Base-by-base conservation (phyloP, 2,113 vertebrate genomes). In the Orthonyx spaldingii region DNA sequence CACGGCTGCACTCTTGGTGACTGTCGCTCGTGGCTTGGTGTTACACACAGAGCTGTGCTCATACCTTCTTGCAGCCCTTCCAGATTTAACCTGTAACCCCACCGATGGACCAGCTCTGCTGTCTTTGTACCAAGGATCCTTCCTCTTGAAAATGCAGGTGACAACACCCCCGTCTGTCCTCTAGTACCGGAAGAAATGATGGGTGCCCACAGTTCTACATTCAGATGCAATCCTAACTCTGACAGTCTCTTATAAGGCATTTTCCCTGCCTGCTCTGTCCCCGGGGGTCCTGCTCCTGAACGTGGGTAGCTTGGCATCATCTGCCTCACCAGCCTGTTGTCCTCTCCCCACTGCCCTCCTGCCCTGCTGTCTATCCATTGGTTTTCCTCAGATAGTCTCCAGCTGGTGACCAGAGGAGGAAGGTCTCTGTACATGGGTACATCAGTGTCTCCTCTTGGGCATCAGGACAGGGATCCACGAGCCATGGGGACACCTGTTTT, bases 151-250 rank as follows among this genome's bases (percentile, higher is more conserved):
- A 78, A 71, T 11, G 7, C 41, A 24, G 39, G 30, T 63, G 69
- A 42, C 7, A 53, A 32, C 20, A 37, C 26, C 21, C 13, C 23
- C 0, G 0, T 10, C 37, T 44, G 33, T 65, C 44, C 41, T 4
- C 2, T 8, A 44, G n/a, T 3, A 1, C n/a, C 39, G n/a, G 72
- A 84, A 78, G n/a, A 24, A 88, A 28, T 6, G 21, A 16, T 2
- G 3, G 11, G 13, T 52, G 68, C 21, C 47, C 39, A 46, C 42
- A 47, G 19, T 65, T 52, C 35, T 42, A 35, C 12, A 1, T 75
- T 55, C 24, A 3, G 8, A 27, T 0, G 3, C 11, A n/a, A 24
- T 57, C 35, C 49, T 55, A 10, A 17, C 20, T 22, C 35, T 26
- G n/a, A 42, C 16, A 17, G 27, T 33, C 17, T 47, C 55, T 57